Evolutionary conservation across 2,888 invertebrate genomes (phyloP).

Genomic region (Brachypalpus laphriformis): DNA sequence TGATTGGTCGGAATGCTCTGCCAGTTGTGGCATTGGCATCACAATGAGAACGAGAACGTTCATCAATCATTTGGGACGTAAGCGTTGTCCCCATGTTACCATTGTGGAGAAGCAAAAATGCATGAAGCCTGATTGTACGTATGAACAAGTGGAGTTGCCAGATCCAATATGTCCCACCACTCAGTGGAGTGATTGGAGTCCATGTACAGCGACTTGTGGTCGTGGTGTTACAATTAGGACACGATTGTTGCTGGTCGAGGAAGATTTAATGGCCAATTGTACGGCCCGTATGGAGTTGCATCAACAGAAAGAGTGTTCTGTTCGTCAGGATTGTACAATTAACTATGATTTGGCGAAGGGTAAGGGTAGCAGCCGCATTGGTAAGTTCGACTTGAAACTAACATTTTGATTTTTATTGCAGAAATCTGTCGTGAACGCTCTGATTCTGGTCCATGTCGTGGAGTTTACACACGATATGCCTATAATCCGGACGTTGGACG

Average conservation of each 20-base stretch:
- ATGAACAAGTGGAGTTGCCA: slow-evolving; percentile 83
- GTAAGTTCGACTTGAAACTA: no score
- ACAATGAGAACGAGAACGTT: slow-evolving; percentile 90
- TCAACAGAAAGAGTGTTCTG: slow-evolving; percentile 89
- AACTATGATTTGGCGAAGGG: slow-evolving; percentile 91
- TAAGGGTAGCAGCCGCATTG: slow-evolving; percentile 80
- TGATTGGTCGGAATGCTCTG: slow-evolving; percentile 90
- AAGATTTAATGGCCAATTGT: slow-evolving; percentile 86
- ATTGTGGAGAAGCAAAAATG: slow-evolving; percentile 90
- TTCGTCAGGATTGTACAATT: slow-evolving; percentile 87
- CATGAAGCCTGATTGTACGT: slow-evolving; percentile 88
- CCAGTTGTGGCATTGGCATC: slow-evolving; percentile 91
- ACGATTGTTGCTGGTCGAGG: slow-evolving; percentile 87
- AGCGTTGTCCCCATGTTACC: slow-evolving; percentile 91
- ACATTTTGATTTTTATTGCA: slow-evolving; percentile 79
- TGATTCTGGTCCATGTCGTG: slow-evolving; percentile 94
- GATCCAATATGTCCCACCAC: slow-evolving; percentile 88
- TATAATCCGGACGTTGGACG: slow-evolving; percentile 89
- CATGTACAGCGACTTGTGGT: slow-evolving; percentile 95
- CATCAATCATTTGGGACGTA: slow-evolving; percentile 89
- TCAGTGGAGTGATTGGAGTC: slow-evolving; percentile 96
- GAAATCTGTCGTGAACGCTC: slow-evolving; percentile 92
- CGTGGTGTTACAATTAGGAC: slow-evolving; percentile 89
- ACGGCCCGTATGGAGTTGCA: slow-evolving; percentile 87
- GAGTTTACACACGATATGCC: slow-evolving; percentile 93